Evolutionary conservation across 2,113 vertebrate species (phyloP).

Genomic region (Lycaon pictus): DNA sequence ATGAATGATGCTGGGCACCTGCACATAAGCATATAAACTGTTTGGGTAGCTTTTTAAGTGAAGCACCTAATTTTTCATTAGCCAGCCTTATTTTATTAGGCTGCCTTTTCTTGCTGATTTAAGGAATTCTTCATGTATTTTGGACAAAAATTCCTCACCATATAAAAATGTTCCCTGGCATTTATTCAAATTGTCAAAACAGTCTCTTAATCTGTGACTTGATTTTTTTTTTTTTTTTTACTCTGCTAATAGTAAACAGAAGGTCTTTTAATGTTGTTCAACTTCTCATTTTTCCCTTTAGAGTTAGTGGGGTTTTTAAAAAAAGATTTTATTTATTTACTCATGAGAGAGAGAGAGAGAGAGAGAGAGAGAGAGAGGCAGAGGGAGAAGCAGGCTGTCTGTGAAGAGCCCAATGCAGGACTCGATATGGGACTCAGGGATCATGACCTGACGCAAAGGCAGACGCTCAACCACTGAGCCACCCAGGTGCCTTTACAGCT

Average conservation of each 20-base stretch:
- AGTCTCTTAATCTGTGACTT: neutral
- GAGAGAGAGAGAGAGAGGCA: no score
- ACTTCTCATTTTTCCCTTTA: neutral
- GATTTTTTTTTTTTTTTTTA: neutral
- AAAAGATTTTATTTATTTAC: no score
- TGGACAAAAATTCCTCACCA: neutral
- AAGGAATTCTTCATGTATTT: neutral
- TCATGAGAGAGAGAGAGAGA: no score
- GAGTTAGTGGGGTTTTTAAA: neutral
- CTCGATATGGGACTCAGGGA: no score
- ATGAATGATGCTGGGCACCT: neutral
- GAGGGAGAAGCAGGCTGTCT: no score
- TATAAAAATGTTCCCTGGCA: neutral
- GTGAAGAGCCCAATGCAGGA: no score
- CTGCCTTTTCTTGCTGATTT: neutral
- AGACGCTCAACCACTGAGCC: no score
- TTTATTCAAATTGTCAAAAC: neutral
- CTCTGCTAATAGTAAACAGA: neutral
- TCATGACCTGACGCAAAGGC: no score
- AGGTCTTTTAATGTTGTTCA: neutral
- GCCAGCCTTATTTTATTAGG: neutral
- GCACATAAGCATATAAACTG: neutral
- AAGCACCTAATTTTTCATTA: neutral
- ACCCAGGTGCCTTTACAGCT: neutral
- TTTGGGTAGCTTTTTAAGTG: neutral